phyloP scores from a whole-genome alignment of 2,888 invertebrate species.

The Lathronympha strigana region DNA sequence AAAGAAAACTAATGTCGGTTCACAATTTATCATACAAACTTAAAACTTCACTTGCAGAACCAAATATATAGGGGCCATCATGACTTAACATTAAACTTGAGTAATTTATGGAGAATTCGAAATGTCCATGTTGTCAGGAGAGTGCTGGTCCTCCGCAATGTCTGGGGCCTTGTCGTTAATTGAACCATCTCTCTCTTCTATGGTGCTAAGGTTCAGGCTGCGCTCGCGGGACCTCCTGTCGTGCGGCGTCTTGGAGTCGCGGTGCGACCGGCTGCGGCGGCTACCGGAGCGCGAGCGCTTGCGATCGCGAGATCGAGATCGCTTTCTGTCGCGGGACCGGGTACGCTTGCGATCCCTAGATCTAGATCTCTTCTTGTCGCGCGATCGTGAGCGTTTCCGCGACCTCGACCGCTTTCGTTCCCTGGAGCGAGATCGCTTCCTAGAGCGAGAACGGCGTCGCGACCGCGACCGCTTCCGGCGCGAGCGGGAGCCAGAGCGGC shows the following conservation, averaged over 20 bases:
- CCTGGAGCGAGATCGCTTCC: slow-evolving; percentile 72
- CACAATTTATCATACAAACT: slow-evolving; percentile 8
- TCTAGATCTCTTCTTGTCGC: slow-evolving; percentile 76
- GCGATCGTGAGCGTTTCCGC: slow-evolving; percentile 82
- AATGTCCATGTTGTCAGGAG: slow-evolving; percentile 91
- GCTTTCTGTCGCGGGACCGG: slow-evolving; percentile 74
- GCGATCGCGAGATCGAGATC: slow-evolving; percentile 73
- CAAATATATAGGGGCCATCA: not conserved
- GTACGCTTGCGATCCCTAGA: slow-evolving; percentile 79
- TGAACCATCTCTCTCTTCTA: slow-evolving; percentile 61
- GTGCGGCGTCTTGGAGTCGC: slow-evolving; percentile 74
- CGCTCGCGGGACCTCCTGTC: slow-evolving; percentile 71
- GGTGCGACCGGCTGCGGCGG: slow-evolving; percentile 67
- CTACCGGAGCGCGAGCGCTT: slow-evolving; percentile 75
- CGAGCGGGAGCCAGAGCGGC: slow-evolving; percentile 85
- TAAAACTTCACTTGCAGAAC: slow-evolving; percentile 1
- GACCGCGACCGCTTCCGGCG: slow-evolving; percentile 79
- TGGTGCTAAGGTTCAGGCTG: slow-evolving; percentile 63
- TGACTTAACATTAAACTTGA: not conserved
- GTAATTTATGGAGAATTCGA: slow-evolving; percentile 88
- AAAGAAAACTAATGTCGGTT: slow-evolving; percentile 6
- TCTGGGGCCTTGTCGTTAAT: slow-evolving; percentile 62
- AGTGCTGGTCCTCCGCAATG: slow-evolving; percentile 82
- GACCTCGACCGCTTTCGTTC: slow-evolving; percentile 77
- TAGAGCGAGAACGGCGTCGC: slow-evolving; percentile 67